Evolutionary conservation across 2,888 invertebrate species (phyloP), one percentile per base, ranked within the genome.

Genomic region (Cryptocephalus moraei): DNA sequence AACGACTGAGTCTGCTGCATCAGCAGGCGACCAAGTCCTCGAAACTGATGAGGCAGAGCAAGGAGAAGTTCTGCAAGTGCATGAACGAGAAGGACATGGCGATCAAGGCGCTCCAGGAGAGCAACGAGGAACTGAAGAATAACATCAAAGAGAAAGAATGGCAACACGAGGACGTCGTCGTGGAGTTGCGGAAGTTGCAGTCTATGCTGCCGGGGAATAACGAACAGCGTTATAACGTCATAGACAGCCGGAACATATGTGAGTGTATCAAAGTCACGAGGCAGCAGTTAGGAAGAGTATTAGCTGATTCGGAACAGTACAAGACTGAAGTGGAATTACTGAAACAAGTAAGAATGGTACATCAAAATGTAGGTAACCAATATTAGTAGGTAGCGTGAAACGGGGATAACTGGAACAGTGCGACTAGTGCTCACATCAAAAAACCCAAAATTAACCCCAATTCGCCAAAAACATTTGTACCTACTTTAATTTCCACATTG

Each of bases 1-100:
- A 52, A 45, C 60, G 59, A 47, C 57, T 62, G 6, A 40, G 41
- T 2, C 36, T 56, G 4, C 48, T 62, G 11, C 60, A 61, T 31
- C 47, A 53, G 8, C 59, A 62, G 53, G 57, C 60, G 8, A 11
- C 58, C 9, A 58, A 56, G 48, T 61, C 60, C 1, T 57, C 59
- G 2, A 57, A 56, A 48, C 33, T 58, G 11, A 57, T 61, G 54
- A 58, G 56, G 14, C 46, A 54, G 32, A 61, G 56, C 38, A 61
- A 60, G 45, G 59, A 60, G 9, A 56, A 55, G 41, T 61, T 61
- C 39, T 57, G 56, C 41, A 51, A 46, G 12, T 58, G 57, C 33
- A 39, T 62, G 9, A 52, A 52, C 34, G 56, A 58, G 1, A 56
- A 57, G 44, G 61, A 62, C 36, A 32, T 49, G 8, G 48, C 50